Base-by-base conservation (phyloP, 1,140 invertebrate species). In the Amphibalanus amphitrite region DNA sequence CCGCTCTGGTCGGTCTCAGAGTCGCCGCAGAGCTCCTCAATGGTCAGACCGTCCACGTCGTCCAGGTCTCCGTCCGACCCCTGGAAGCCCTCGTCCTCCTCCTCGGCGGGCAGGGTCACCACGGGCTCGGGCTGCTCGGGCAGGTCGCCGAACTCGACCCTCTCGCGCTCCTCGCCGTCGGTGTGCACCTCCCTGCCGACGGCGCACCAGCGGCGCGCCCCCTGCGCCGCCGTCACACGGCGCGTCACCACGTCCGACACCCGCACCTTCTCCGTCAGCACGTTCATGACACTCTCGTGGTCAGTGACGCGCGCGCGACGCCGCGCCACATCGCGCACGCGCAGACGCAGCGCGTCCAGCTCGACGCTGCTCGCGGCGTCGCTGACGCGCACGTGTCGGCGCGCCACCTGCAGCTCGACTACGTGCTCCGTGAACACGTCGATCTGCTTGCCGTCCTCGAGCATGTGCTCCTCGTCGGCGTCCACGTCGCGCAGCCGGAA, bases 241-340 rank as follows among this genome's bases (percentile, higher is more conserved):
- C 47, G 47, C 20, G 47, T 59, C 47, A 59, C 13, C 47, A 59
- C 47, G 47, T 59, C 47, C 17, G 47, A 59, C 47, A 59, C 47
- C 6, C 13, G 10, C 47, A 59, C 47, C 10, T 23, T 59, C 72
- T 72, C 67, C 72, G 70, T 29, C 72, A 73, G 69, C 69, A 73
- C n/a, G 71, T 71, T 59, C 70, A 72, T n/a, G 67, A 69, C 23
- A 68, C 73, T 10, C 30, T 71, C 67, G 71, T 71, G 29, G 23
- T 72, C 64, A 70, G 69, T 30, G 67, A 69, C 69, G n/a, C 70
- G 71, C 29, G 64, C 67, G 28, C 47, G 47, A 8, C 30, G 33
- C 13, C 30, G 69, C 28, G 40, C 65, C 64, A 29, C 71, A 29
- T 28, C 71, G 29, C 30, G 23, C 8, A 40, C 47, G 0, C 30